A percentile compares a stretch with the other conserved stretches of the same genome.
phyloP scores from a whole-genome alignment of 2,797 vertebrate species.

The Oreortyx pictus region DNA sequence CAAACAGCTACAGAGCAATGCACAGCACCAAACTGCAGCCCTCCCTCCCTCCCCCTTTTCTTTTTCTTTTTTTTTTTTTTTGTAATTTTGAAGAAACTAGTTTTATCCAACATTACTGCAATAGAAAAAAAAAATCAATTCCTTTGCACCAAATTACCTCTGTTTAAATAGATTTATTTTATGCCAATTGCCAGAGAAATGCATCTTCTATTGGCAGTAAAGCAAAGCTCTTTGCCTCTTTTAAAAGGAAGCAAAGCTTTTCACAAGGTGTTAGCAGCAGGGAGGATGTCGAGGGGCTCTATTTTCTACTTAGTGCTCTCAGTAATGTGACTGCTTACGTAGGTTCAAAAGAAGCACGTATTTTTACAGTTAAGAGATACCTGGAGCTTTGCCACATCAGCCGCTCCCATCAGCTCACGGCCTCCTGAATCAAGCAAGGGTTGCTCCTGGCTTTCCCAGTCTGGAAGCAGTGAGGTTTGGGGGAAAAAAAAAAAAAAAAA shows the following conservation, averaged over 20 bases:
- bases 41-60: neutral
- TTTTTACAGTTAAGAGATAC: constrained; percentile 17
- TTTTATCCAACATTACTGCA: neutral
- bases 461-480: neutral
- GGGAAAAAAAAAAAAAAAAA: neutral
- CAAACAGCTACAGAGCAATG: neutral
- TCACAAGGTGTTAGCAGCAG: neutral
- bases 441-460: neutral
- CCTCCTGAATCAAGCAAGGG: neutral
- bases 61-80: neutral
- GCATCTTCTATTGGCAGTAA: constrained; percentile 26
- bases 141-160: constrained; percentile 50
- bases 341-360: constrained; percentile 16
- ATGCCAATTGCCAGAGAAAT: neutral
- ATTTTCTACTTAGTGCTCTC: constrained; percentile 25
- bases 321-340: neutral
- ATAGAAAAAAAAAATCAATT: constrained; percentile 49
- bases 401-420: neutral
- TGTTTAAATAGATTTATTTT: constrained; percentile 58
- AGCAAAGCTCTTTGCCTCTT: neutral
- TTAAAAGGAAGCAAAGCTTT: constrained; percentile 32
- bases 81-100: neutral
- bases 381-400: neutral
- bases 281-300: constrained; percentile 1
- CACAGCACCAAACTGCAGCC: neutral